Evolutionary conservation across 2,113 vertebrate species (phyloP).

Genomic region (Pelecanus crispus): DNA sequence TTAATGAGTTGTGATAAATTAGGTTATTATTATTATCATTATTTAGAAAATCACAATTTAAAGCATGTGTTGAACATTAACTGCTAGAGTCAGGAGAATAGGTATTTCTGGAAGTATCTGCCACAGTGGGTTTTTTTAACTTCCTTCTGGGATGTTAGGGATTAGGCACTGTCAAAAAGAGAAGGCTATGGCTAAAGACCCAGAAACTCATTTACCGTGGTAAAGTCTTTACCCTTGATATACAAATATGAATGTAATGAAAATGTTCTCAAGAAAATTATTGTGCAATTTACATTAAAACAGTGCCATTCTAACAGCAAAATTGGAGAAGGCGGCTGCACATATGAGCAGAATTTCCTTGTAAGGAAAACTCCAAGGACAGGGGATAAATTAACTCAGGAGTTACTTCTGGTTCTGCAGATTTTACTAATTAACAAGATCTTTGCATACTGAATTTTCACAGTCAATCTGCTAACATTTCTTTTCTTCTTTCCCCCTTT

Average conservation of each 20-base stretch:
- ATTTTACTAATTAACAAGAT: constrained; percentile 56
- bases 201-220: background rate
- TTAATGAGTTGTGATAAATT: background rate
- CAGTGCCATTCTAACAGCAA: background rate
- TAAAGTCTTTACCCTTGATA: background rate
- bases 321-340: background rate
- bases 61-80: background rate
- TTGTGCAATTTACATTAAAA: background rate
- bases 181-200: background rate
- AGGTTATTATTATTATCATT: background rate
- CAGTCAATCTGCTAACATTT: constrained; percentile 26
- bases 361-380: constrained; percentile 26
- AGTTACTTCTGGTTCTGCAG: constrained; percentile 52
- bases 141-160: background rate
- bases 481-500: background rate
- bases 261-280: background rate
- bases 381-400: constrained; percentile 48
- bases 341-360: constrained; percentile 27
- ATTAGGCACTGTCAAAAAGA: background rate
- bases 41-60: background rate
- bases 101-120: background rate
- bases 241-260: background rate
- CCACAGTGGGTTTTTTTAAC: background rate
- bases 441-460: constrained; percentile 37
- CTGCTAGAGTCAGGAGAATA: background rate